Evolutionary conservation across 2,888 invertebrate genomes (phyloP), one percentile per base, ranked within the genome.

Genomic region (Chelonus formosanus): DNA sequence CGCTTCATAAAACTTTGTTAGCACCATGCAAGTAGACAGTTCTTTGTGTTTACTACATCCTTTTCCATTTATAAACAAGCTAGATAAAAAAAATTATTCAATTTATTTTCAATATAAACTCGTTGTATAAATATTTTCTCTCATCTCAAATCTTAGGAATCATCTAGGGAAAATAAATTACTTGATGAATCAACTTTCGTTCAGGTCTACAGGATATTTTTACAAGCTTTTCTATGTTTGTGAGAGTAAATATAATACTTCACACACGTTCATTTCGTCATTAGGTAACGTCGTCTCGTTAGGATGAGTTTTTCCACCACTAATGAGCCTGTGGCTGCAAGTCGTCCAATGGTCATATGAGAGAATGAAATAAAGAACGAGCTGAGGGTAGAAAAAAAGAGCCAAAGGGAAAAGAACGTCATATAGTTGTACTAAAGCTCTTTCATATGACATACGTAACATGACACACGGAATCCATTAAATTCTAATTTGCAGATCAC

Each of bases 1-100:
- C 78, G 79, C 78, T 81, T 81, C 81, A 82, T 81, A 82, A 82
- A 82, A 80, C 81, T 81, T 81, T 78, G 80, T 82, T 81, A 81
- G 77, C 74, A 71, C 70, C 20, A 59, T 69, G 58, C 67, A 70
- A 64, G 70, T 70, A 65, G 65, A 67, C 67, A 45, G 58, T 58
- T 53, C 45, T 34, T 20, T 43, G 32, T 50, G 58, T 40, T 43
- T 31, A 34, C n/a, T 2, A 5, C n/a, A 36, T 36, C 3, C 36
- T 54, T 3, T 40, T 31, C n/a, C 20, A 56, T 44, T 7, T 56
- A 44, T 32, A 58, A 10, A n/a, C 10, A 35, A 36, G 10, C 36
- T 54, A 36, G 20, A 48, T n/a, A 34, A 47, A 4, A 48, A 48
- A 47, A 36, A 35, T 36, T n/a, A 48, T 52, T 6, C 40, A 40